Evolutionary conservation across 1,140 invertebrate species (phyloP), one percentile per base, ranked within the genome.

Genomic region (Neelides sp.): DNA sequence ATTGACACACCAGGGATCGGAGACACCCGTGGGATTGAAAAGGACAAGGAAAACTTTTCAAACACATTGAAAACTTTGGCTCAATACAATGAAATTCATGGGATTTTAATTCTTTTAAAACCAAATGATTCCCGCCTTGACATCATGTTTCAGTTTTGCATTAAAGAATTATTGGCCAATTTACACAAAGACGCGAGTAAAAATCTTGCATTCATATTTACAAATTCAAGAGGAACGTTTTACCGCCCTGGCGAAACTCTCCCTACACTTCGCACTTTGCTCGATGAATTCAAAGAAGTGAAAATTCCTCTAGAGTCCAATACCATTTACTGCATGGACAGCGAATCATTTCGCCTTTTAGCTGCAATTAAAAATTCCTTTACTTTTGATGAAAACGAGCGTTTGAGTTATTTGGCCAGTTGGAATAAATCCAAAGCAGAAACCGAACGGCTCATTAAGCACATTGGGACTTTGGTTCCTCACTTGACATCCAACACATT

Each of bases 1-100:
- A 65, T 65, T 37, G 64, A 65, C 41, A 62, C 63, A 1, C 64
- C 64, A 0, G 64, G 64, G 23, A 61, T 65, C 30, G 64, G 64
- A 1, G 63, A 65, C 28, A 50, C 54, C 10, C 50, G 60, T 2
- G 64, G 64, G 3, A 19, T 57, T 2, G 51, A 56, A 2, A 43
- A 63, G 34, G 64, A 65, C 24, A 55, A 58, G 24, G 46, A 43
- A 35, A 66, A 65, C 43, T 61, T 64, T 27, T 42, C 57, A n/a
- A 36, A 41, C 2, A 66, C 66, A 23, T 28, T 64, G 0, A 35
- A 23, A 10, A 43, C 34, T 34, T 13, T 64, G 3, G 19, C 42
- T 12, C 5, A 41, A 23, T 48, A 56, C 10, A 46, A 60, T 19
- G 41, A 61, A 27, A 1, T 65, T 1, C 58, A 65, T 45, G 64